phyloP scores from a whole-genome alignment of 2,797 vertebrate genomes.

The Triplophysa bombifrons region DNA sequence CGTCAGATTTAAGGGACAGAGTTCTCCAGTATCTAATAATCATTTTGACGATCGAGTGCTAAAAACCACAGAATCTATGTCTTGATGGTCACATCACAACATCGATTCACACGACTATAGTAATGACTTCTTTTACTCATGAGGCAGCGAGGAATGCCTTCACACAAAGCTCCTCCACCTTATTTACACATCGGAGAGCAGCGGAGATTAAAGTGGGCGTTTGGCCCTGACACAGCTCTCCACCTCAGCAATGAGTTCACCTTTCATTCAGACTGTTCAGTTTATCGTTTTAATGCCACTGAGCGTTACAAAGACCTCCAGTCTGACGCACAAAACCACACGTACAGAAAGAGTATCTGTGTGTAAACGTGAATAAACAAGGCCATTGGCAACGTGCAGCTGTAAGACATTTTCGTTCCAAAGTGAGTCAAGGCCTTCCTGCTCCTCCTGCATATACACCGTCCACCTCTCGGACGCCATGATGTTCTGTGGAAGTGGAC shows the following conservation, averaged over 20 bases:
- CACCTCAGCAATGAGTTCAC: background rate
- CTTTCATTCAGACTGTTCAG: slow-evolving; percentile 3
- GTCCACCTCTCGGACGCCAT: slow-evolving; percentile 4
- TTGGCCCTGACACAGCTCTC: background rate
- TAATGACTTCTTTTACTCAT: background rate
- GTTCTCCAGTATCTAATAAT: too few species aligned
- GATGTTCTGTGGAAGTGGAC: slow-evolving; percentile 35
- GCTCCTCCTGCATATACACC: slow-evolving; percentile 1
- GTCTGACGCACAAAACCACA: slow-evolving; percentile 18
- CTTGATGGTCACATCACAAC: background rate
- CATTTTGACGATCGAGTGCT: background rate
- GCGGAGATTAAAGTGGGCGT: slow-evolving; percentile 3
- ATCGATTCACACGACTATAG: background rate
- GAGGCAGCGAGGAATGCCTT: background rate
- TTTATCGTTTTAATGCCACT: background rate
- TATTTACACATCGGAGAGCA: background rate
- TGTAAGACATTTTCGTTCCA: slow-evolving; percentile 51
- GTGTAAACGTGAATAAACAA: slow-evolving; percentile 54
- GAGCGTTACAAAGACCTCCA: slow-evolving; percentile 3
- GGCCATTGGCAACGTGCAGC: slow-evolving; percentile 56
- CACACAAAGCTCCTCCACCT: background rate
- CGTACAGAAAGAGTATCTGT: background rate
- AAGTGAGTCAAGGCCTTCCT: slow-evolving; percentile 34
- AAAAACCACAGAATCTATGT: background rate
- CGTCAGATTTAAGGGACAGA: too few species aligned